Evolutionary conservation across 2,113 vertebrate genomes (phyloP), one percentile per base, ranked within the genome.

Genomic region (Geothlypis trichas): DNA sequence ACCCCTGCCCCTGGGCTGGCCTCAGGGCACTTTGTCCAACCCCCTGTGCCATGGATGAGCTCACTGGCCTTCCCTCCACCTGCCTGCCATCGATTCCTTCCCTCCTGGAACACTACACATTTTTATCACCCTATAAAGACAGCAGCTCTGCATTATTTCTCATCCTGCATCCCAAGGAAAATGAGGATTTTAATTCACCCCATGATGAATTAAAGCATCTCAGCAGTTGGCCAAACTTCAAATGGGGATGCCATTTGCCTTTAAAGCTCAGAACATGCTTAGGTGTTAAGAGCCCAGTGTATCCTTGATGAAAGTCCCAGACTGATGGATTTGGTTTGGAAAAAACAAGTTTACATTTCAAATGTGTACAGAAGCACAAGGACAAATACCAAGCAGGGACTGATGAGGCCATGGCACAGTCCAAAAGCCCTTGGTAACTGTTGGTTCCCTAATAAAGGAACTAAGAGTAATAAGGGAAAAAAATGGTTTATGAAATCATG

Each of bases 391-490:
- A 33, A 54, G 54, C 78, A 79, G 14, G 57, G 65, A 39, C 49
- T 74, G 71, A 67, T 10, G 20, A 18, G 66, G 63, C 80, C 59
- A 39, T 9, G 11, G 65, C 72, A 59, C 39, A 90, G 46, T 74
- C 72, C 90, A 92, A 52, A 83, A 90, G 72, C 55, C 83, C 67
- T 93, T 63, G 83, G 39, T 94, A 83, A 83, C 10, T 95, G 41
- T 6, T 91, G 80, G 47, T 67, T 84, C 26, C 44, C 42, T 86
- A 49, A 90, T 22, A 42, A 0, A 77, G 79, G 62, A 49, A 61
- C 57, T 46, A 44, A 80, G 67, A 62, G 67, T 46, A 92, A 92
- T 30, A 80, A 31, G 46, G 19, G n/a, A 2, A 16, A 73, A 76
- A 79, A 74, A 67, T 41, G 14, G 21, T 68, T 90, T 59, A 77